phyloP scores from a whole-genome alignment of 2,888 invertebrate genomes.

The Taenaris catops region DNA sequence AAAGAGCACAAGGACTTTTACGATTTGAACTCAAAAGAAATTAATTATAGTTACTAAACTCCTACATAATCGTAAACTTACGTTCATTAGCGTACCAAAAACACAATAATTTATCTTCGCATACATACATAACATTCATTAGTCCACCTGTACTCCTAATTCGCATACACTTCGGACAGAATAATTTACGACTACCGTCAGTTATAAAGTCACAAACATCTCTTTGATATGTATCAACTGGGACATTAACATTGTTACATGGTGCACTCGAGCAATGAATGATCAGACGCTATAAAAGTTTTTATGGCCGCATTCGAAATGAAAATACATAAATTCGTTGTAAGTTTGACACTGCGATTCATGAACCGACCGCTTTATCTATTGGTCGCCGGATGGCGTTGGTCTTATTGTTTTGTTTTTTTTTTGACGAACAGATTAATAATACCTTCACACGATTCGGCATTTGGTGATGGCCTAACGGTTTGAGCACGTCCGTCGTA shows the following conservation, averaged over 20 bases:
- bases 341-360: constrained; percentile 9
- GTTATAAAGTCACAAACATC: constrained; percentile 20
- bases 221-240: constrained; percentile 32
- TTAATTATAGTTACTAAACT: constrained; percentile 2
- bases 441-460: too few species aligned
- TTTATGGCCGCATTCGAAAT: constrained; percentile 20
- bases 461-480: too few species aligned
- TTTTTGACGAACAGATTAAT: too few species aligned
- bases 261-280: constrained; percentile 30
- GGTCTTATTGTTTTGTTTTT: too few species aligned
- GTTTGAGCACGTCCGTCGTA: too few species aligned
- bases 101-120: constrained; percentile 6
- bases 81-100: constrained; percentile 6
- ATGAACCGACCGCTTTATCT: constrained; percentile 5
- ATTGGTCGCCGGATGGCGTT: constrained; percentile 7
- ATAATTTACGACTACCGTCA: constrained; percentile 18
- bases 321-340: constrained; percentile 18
- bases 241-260: constrained; percentile 32
- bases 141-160: constrained; percentile 16
- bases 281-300: constrained; percentile 28
- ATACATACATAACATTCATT: constrained; percentile 2
- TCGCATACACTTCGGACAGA: constrained; percentile 7
- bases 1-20: too few species aligned
- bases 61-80: neutral
- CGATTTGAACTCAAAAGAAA: too few species aligned